Evolutionary conservation across 2,888 invertebrate species (phyloP).

Genomic region (Leucophenga maculata): DNA sequence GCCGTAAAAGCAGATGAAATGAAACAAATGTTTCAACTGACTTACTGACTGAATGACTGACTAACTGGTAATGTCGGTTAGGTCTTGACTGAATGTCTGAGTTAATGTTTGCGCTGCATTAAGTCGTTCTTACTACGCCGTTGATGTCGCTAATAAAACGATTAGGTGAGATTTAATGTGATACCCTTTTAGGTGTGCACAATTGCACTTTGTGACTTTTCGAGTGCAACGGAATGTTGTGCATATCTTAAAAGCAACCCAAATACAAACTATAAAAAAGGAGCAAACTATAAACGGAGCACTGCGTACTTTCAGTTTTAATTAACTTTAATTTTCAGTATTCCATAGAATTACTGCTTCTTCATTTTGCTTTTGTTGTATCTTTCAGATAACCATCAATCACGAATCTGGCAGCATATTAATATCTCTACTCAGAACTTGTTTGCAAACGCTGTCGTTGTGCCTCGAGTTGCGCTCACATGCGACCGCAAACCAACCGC

Average conservation of each 20-base stretch:
- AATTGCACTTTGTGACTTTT: neutral
- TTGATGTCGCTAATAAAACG: constrained; percentile 36
- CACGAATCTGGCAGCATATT: constrained; percentile 84
- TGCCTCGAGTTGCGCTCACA: constrained; percentile 63
- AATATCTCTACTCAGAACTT: constrained; percentile 69
- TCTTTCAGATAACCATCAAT: constrained; percentile 82
- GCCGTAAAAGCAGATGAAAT: constrained; percentile 55
- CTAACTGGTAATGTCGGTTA: constrained; percentile 5
- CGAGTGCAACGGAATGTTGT: neutral
- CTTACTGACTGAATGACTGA: constrained; percentile 37
- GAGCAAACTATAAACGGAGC: neutral
- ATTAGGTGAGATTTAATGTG: constrained; percentile 9
- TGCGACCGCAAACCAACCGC: constrained; percentile 22
- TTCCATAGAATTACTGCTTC: constrained; percentile 17
- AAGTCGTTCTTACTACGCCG: constrained; percentile 31
- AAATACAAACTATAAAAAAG: too few relatives aligned
- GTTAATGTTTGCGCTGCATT: constrained; percentile 56
- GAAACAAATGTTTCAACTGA: constrained; percentile 40
- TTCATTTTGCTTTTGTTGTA: constrained; percentile 22
- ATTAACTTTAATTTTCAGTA: constrained; percentile 14
- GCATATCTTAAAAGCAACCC: neutral
- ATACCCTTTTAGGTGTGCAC: constrained; percentile 7
- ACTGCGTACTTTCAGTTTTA: neutral
- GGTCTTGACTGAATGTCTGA: constrained; percentile 36
- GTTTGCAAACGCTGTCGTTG: constrained; percentile 67